A percentile compares a stretch with the other conserved stretches of the same genome.
These are phyloP conservation scores for Argya squamiceps DNA, from an alignment of 2,797 vertebrate genomes.

Conservation along the genomic window DNA sequence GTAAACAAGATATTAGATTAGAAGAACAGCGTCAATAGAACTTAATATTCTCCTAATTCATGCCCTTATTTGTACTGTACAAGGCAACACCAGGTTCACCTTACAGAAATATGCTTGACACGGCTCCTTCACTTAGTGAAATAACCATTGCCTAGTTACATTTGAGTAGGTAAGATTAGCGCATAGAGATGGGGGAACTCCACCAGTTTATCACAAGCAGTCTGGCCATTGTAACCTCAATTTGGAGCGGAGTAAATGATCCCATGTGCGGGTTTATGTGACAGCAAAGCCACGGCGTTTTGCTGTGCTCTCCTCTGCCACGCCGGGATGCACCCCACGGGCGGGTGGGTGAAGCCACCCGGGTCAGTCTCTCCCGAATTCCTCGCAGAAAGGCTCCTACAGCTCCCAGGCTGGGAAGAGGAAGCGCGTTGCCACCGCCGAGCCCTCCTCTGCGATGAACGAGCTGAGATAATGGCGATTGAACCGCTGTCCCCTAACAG, in stretches of 20 bases:
- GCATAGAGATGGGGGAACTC: neutral
- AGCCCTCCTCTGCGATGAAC: rapidly evolving
- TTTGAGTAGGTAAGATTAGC: neutral
- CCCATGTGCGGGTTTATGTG: rapidly evolving
- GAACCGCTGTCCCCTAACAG: neutral
- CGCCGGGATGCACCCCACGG: rapidly evolving
- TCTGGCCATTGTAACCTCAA: neutral
- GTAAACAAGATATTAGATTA: neutral
- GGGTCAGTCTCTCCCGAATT: neutral
- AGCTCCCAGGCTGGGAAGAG: rapidly evolving
- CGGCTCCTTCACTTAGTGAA: neutral
- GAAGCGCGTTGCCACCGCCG: rapidly evolving
- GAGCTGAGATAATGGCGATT: neutral
- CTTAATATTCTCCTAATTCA: neutral
- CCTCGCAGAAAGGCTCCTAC: too few species aligned
- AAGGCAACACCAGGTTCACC: neutral
- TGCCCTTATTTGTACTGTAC: neutral
- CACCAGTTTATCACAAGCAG: neutral
- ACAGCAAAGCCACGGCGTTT: neutral
- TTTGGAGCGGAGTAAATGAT: rapidly evolving
- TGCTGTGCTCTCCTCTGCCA: neutral
- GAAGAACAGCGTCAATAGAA: neutral
- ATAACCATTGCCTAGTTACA: neutral
- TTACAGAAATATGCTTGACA: rapidly evolving
- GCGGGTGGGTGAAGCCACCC: neutral